Base-by-base conservation (phyloP, 2,888 invertebrate species). In the Ecdyonurus torrentis region DNA sequence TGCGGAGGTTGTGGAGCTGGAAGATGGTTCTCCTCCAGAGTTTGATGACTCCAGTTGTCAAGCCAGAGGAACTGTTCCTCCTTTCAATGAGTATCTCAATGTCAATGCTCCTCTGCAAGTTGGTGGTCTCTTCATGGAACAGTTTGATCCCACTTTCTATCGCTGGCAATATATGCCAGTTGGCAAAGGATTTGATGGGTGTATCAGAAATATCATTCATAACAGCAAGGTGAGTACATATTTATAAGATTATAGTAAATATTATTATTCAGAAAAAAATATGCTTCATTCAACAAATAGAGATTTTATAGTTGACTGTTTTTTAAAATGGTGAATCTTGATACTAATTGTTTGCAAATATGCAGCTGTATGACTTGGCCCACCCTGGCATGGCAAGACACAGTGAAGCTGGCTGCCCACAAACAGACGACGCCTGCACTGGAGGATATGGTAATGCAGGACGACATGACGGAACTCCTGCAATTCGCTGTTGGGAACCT, bases 81-180 rank as follows among this genome's bases (percentile, higher is more conserved):
- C 95, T 1, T 95, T 95, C 75, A 95, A 91, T 73, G 94, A 94
- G 76, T 96, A 93, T 75, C 80, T 98, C 61, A 97, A 97, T 76
- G 92, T 97, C 0, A 95, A 96, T 76, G 86, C 94, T 0, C 94
- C 96, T 0, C 78, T 98, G 61, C 97, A 98, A 79, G 83, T 99
- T 64, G 99, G 99, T 63, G 96, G 96, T 7, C 77, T 93, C 20
- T 91, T 90, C 70, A 86, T 91, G 53, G 89, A 93, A 71, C 90
- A 91, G 70, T 91, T 92, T 71, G 92, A 92, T 70, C 91, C 91
- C 0, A 86, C 87, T 1, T 85, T 88, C 68, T 93, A 91, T 74
- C 87, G 87, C 70, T 93, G 93, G 93, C 89, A 91, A 69, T 89
- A 89, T 69, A 89, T 90, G 82, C 92, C 92, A 1, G 86, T 87